Conservation (phyloP, 2,113 vertebrate species). For the Ariopsis seemanni region DNA sequence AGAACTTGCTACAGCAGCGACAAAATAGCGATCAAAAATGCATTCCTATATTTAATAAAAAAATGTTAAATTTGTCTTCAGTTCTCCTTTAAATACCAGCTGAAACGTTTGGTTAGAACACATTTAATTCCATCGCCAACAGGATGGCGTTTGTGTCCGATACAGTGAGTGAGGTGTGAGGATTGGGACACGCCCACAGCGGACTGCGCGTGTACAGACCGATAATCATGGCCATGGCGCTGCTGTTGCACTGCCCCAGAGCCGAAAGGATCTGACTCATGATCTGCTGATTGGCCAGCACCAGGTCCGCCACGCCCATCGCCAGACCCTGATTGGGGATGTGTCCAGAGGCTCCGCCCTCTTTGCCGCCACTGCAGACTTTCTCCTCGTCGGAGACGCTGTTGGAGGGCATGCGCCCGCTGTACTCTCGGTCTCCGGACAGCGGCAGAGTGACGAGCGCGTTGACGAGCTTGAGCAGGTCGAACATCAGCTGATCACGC, state of each 20-base stretch:
- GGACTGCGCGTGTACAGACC: slow-evolving; percentile 66
- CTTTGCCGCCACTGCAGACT: slow-evolving; percentile 92
- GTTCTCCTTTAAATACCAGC: not conserved
- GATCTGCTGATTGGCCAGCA: slow-evolving; percentile 96
- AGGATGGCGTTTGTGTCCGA: not conserved
- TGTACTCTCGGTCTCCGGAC: slow-evolving; percentile 91
- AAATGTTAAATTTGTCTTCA: no score
- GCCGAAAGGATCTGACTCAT: slow-evolving; percentile 99
- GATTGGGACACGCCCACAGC: not conserved
- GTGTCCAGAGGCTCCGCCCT: slow-evolving; percentile 73
- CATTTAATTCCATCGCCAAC: not conserved
- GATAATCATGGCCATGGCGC: slow-evolving; percentile 99
- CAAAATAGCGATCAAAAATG: no score
- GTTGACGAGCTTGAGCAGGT: slow-evolving; percentile 93
- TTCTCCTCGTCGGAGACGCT: slow-evolving; percentile 98
- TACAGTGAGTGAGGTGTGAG: not conserved
- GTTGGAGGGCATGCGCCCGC: slow-evolving; percentile 85
- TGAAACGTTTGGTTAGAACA: not conserved
- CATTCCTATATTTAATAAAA: no score
- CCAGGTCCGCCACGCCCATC: slow-evolving; percentile 90
- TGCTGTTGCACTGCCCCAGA: slow-evolving; percentile 97
- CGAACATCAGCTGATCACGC: slow-evolving; percentile 97
- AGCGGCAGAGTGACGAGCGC: slow-evolving; percentile 93
- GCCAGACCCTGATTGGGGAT: slow-evolving; percentile 79
- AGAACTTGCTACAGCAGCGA: no score